Base-by-base conservation (phyloP, 2,888 invertebrate genomes). In the Miltochrista miniata region DNA sequence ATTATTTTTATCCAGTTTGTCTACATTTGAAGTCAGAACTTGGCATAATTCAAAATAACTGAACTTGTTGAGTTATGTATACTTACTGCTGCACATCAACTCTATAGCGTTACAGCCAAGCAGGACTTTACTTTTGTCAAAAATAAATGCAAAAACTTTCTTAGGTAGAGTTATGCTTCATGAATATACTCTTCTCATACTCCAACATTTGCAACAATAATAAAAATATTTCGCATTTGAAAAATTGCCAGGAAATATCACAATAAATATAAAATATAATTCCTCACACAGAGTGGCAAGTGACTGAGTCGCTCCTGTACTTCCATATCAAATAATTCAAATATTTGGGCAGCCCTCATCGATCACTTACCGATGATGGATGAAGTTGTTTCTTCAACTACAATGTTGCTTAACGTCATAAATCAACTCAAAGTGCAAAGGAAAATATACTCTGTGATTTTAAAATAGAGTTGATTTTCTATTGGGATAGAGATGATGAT, bases 311-410 rank as follows among this genome's bases (percentile, higher is more conserved):
- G 64, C 66, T 64, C 64, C 65, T 56, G 69, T 64, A 69, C 69
- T 73, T 68, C 68, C 62, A 72, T 85, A 86, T 86, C 83, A 79
- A 83, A 82, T 85, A 89, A 87, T 87, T 88, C 88, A 88, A 90
- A 89, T 89, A 90, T 90, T 89, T 88, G 82, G 81, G 81, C 83
- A 85, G 79, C 79, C 68, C 81, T 83, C 87, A 89, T 90, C 90
- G 83, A 90, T 90, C 90, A 90, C 83, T 84, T 83, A 79, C 82
- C 74, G 79, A 86, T 90, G 90, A 90, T 89, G 76, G 89, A 90
- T 90, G 77, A 79, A 76, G 72, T 76, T 74, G 76, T 79, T 79
- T 71, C 70, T 70, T 59, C 57, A 61, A 56, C 40, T 11, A 47
- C 43, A 13, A 46, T 33, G 14, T 0, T 12, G 15, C 47, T 14